Base-by-base conservation (phyloP, 2,888 invertebrate species). In the Coleophora flavipennella region DNA sequence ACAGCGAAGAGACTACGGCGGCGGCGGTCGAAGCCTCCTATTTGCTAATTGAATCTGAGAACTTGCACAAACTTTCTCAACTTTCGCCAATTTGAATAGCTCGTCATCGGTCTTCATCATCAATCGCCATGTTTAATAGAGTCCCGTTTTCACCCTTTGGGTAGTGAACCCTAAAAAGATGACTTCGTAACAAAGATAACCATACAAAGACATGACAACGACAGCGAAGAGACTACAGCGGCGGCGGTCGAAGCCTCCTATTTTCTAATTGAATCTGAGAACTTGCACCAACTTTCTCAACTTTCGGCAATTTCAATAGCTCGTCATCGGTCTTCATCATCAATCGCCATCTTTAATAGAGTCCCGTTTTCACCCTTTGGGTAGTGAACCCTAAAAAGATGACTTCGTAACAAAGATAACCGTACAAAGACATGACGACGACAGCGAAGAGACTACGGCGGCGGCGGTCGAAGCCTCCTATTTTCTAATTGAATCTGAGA, bases 1-100 rank as follows among this genome's bases (percentile, higher is more conserved):
- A n/a, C n/a, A 33, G 40, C 38, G 40, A 39, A 50, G 39, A 36
- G 48, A 10, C 28, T 45, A 43, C 41, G 36, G 33, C 37, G 48
- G 43, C 35, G 47, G 42, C 34, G 44, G 43, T 46, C 40, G 49
- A 38, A 44, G 50, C 51, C 52, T 51, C 64, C 58, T 78, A 78
- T 79, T 80, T 74, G 50, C 66, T 80, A 80, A 81, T 80, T 81
- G 74, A 80, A 79, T 80, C 79, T 60, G 61, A 58, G 59, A 79
- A 77, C 73, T 77, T 69, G 53, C 57, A 50, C 60, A 57, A 59
- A 76, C 72, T 68, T 78, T 64, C 57, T 59, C 57, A 74, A 75
- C 68, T 75, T 65, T 59, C 53, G 63, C 58, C 59, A 72, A n/a
- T 74, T 75, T 73, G 74, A 80, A 79, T 77, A 77, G 66, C 66